Percentiles rank a stretch among this genome's conserved stretches.
These are phyloP conservation scores for Tubulanus polymorphus DNA, from an alignment of 2,888 invertebrate species.

Conservation along the genomic window DNA sequence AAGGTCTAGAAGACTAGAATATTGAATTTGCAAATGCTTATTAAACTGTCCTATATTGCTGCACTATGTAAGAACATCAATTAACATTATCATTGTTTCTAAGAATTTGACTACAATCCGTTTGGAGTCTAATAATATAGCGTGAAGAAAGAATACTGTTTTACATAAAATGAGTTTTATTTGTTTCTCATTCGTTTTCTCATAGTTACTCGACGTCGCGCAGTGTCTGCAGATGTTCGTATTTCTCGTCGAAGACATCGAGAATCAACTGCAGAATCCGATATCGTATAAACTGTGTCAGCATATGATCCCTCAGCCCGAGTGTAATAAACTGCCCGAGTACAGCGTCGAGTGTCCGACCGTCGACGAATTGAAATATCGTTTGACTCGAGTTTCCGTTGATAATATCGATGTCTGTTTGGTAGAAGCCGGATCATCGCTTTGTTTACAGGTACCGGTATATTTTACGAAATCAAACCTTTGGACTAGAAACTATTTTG, in stretches of 20 bases:
- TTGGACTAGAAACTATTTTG: too few relatives aligned
- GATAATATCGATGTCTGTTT: slow-evolving; percentile 75
- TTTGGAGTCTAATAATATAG: too few relatives aligned
- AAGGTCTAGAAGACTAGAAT: too few relatives aligned
- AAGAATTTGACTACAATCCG: too few relatives aligned
- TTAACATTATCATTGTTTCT: too few relatives aligned
- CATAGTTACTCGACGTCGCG: slow-evolving; percentile 77
- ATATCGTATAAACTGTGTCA: slow-evolving; percentile 61
- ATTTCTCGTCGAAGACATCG: slow-evolving; percentile 78
- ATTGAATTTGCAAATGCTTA: too few relatives aligned
- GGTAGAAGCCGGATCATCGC: slow-evolving; percentile 81
- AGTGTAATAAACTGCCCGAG: slow-evolving; percentile 56
- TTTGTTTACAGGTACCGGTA: slow-evolving; percentile 71
- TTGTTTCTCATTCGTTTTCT: too few relatives aligned
- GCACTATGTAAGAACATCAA: too few relatives aligned
- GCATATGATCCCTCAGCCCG: slow-evolving; percentile 60
- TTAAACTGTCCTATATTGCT: too few relatives aligned
- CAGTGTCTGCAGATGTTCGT: slow-evolving; percentile 85
- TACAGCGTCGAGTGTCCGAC: slow-evolving; percentile 68
- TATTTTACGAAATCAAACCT: too few relatives aligned
- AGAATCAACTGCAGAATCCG: slow-evolving; percentile 84
- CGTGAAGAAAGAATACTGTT: too few relatives aligned
- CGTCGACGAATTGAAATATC: slow-evolving; percentile 83
- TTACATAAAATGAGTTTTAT: too few relatives aligned
- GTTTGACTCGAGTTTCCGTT: slow-evolving; percentile 69